Percentiles rank a stretch among this genome's conserved stretches.
These are phyloP conservation scores for Erpobdella octoculata DNA, from an alignment of 2,888 invertebrate species.

Conservation along the genomic window DNA sequence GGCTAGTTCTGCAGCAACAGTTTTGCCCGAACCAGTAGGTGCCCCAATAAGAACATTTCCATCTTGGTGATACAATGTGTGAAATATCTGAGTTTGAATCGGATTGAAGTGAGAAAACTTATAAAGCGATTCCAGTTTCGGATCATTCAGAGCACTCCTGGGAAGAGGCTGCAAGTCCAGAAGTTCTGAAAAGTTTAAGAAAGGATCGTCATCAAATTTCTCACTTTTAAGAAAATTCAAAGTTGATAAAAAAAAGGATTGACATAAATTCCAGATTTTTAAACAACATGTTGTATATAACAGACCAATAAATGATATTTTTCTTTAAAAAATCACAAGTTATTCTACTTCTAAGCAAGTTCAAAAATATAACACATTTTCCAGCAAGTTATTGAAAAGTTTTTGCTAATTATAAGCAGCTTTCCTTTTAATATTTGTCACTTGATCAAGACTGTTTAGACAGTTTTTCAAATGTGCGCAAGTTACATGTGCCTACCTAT, in stretches of 20 bases:
- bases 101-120: conserved; percentile 92
- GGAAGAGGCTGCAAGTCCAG: conserved; percentile 83
- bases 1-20: conserved; percentile 92
- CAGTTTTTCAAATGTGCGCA: too few relatives aligned
- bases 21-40: conserved; percentile 94
- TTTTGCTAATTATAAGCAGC: too few relatives aligned
- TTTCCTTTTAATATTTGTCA: too few relatives aligned
- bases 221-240: neutral
- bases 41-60: conserved; percentile 79
- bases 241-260: neutral
- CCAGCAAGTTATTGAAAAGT: too few relatives aligned
- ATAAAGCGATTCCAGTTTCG: conserved; percentile 72
- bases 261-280: neutral
- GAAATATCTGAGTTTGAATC: conserved; percentile 93
- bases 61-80: conserved; percentile 87
- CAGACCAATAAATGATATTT: neutral
- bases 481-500: too few relatives aligned
- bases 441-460: too few relatives aligned
- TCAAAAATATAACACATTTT: too few relatives aligned
- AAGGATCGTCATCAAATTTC: too few relatives aligned
- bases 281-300: neutral
- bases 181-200: conserved; percentile 67
- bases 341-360: too few relatives aligned
- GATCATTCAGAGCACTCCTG: conserved; percentile 70
- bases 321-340: neutral